Base-by-base conservation (phyloP, 2,797 vertebrate genomes). In the Tinamus major region DNA sequence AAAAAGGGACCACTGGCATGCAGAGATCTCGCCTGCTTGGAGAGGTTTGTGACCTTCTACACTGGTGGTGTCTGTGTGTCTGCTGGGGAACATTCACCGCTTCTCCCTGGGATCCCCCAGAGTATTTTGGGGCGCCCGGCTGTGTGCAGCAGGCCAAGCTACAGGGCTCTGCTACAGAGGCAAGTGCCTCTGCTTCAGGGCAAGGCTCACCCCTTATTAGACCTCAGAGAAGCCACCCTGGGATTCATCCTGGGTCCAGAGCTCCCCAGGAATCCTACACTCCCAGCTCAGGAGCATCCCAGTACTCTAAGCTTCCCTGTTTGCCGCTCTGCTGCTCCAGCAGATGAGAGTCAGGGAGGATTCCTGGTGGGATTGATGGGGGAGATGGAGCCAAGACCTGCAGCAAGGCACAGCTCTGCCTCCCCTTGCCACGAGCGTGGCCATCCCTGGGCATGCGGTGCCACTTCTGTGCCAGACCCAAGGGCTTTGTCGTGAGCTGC, bases 321-420 rank as follows among this genome's bases (percentile, higher is more conserved):
- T 42, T 42, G 64, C 76, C 91, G 1, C 48, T 21, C 37, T 15
- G 74, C 14, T 8, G 69, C 61, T 88, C 63, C 71, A 70, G 79
- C 39, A 33, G 78, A 81, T 76, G 81, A 69, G 61, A 85, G 42
- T 87, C 68, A 37, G 74, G 11, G 80, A 94, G 85, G 92, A 86
- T 84, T 94, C 80, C 77, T 39, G 37, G 74, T 59, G 88, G 86
- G 67, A 76, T 72, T 88, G 20, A 75, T 20, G 8, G 3, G 0
- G 4, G 8, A 23, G 65, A 72, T 42, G 75, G 63, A 90, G 86
- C 70, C 77, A 84, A 92, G 74, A 0, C 0, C 31, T 35, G 80
- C 44, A 20, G 53, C n/a, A 20, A 41, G 2, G 85, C 68, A 64
- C 29, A 64, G 82, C 76, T 79, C 89, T 77, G 58, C 78, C 90